Conservation (phyloP, 2,797 vertebrate species). For the Bucorvus abyssinicus region DNA sequence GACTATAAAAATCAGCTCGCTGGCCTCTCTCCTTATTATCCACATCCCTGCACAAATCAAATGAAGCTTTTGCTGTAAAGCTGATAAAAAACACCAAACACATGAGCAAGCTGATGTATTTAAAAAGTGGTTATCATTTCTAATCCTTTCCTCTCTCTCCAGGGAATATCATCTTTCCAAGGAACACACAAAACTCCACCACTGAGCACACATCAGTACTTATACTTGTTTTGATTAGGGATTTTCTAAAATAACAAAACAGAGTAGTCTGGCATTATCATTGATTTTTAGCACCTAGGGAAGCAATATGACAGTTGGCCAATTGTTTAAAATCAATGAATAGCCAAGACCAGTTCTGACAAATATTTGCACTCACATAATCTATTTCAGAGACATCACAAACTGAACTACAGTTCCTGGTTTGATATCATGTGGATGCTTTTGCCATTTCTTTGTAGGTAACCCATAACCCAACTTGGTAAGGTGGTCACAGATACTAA, state of each 20-base stretch:
- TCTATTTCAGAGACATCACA: slow-evolving; percentile 63
- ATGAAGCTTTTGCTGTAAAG: slow-evolving; percentile 74
- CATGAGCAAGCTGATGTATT: slow-evolving; percentile 68
- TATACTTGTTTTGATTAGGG: slow-evolving; percentile 70
- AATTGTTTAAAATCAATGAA: slow-evolving; percentile 50
- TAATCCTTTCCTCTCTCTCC: slow-evolving; percentile 70
- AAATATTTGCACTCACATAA: slow-evolving; percentile 80
- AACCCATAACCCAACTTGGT: neutral
- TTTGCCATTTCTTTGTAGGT: neutral
- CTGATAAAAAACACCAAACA: slow-evolving; percentile 71
- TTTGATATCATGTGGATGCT: neutral
- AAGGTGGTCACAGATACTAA: neutral
- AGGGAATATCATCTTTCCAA: slow-evolving; percentile 64
- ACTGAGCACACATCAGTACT: slow-evolving; percentile 38
- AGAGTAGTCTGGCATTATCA: slow-evolving; percentile 58
- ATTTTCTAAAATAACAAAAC: slow-evolving; percentile 73
- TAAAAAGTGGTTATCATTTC: slow-evolving; percentile 75
- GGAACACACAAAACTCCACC: slow-evolving; percentile 56
- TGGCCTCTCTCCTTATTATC: slow-evolving; percentile 73
- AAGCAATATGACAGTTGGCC: neutral
- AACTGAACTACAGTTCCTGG: neutral
- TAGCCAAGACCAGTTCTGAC: slow-evolving; percentile 67
- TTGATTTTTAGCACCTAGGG: slow-evolving; percentile 67
- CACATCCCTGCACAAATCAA: slow-evolving; percentile 77
- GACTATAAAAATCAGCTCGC: slow-evolving; percentile 74